Base-by-base conservation (phyloP, 1,140 invertebrate species). In the Drosophila ercepeae region DNA sequence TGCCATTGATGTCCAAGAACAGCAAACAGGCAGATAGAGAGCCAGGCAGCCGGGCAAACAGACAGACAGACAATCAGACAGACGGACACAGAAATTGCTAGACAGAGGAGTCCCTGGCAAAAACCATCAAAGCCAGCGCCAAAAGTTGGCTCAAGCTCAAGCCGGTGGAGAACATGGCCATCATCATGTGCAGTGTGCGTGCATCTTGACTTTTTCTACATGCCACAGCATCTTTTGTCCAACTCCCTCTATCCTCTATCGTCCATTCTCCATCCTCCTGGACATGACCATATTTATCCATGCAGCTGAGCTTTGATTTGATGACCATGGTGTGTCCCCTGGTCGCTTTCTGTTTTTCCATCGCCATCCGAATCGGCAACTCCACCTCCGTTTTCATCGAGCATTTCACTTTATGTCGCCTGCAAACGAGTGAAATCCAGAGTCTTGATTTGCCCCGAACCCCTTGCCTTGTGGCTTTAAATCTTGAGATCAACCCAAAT, bases 41-140 rank as follows among this genome's bases (percentile, higher is more conserved):
- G 42, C 29, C 34, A 53, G 25, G 49, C 41, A 50, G 34, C 45
- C 49, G 29, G 8, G 29, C 51, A 53, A 48, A 42, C 51, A 29
- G 19, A 48, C 14, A 25, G 50, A n/a, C 21, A 21, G 27, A 16
- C 0, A n/a, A n/a, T n/a, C n/a, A 19, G 41, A 34, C 29, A 36
- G 39, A 53, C 41, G 44, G 49, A 61, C 49, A 36, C 27, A 65
- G 49, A 53, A 46, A 68, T 53, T 23, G 61, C 65, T 14, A 55
- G 63, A 45, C 49, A n/a, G 5, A 49, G 54, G 44, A 44, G 44
- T 50, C 50, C 59, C 39, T 53, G 49, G 49, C 53, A 55, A 75
- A 71, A 84, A 74, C 55, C 81, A 79, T 86, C 76, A 86, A 84
- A 84, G 76, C 76, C 75, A 83, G 78, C 75, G 75, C 79, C 79